Percentiles rank a stretch among this genome's conserved stretches.
phyloP scores from a whole-genome alignment of 35 echinoderm and acorn worm species.

The Apostichopus californicus region DNA sequence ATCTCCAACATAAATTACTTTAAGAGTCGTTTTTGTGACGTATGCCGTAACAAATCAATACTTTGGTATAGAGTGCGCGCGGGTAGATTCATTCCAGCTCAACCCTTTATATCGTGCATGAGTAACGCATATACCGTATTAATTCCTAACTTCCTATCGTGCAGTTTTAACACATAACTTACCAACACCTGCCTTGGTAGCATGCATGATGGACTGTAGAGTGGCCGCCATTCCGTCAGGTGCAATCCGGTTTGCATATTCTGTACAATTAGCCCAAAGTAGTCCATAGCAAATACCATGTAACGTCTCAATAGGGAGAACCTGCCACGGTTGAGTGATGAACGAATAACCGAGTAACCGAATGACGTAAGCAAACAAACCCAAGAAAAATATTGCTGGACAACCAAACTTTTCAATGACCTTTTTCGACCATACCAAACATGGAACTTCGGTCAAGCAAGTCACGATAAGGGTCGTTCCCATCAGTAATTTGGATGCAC shows the following conservation, averaged over 20 bases:
- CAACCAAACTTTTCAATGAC: constrained; percentile 63
- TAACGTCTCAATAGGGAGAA: constrained; percentile 65
- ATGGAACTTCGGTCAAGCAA: constrained; percentile 61
- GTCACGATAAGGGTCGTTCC: constrained; percentile 55
- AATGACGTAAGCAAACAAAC: constrained; percentile 66
- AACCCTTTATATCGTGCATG: background rate
- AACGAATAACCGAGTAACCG: constrained; percentile 71
- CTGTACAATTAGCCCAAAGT: constrained; percentile 69
- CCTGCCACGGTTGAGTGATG: constrained; percentile 58
- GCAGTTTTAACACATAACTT: constrained; percentile 1
- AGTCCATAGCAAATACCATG: constrained; percentile 81
- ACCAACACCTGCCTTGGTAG: constrained; percentile 65
- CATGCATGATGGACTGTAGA: constrained; percentile 62
- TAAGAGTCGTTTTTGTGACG: background rate
- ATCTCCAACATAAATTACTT: background rate
- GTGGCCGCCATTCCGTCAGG: constrained; percentile 79
- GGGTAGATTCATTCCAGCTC: background rate
- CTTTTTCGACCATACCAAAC: constrained; percentile 55
- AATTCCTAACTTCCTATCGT: background rate
- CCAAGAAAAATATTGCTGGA: constrained; percentile 51
- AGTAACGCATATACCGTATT: background rate
- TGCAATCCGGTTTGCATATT: constrained; percentile 66
- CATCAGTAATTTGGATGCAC: constrained; percentile 57
- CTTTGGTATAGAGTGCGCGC: background rate
- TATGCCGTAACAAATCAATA: background rate